phyloP scores from a whole-genome alignment of 1,140 invertebrate species.

The Orius laevigatus region DNA sequence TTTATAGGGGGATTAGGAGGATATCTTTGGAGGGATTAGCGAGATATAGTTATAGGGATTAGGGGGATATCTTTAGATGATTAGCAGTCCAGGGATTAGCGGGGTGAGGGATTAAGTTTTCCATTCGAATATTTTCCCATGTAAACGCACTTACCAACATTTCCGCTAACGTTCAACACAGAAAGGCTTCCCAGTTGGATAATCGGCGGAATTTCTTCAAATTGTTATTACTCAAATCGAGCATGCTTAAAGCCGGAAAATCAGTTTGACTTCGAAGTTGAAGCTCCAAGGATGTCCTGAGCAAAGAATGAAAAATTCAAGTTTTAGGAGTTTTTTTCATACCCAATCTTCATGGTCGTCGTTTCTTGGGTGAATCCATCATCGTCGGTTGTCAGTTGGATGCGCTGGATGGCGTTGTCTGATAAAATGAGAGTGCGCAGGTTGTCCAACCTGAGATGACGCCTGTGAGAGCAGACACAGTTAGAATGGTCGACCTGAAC shows the following conservation, averaged over 20 bases:
- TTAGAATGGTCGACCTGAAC: conserved; percentile 53
- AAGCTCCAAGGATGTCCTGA: conserved; percentile 23
- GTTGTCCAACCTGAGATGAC: conserved; percentile 65
- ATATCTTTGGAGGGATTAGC: too few species aligned
- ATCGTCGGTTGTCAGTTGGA: conserved; percentile 64
- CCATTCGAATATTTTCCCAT: too few species aligned
- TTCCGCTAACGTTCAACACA: conserved; percentile 85
- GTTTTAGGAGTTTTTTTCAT: neutral
- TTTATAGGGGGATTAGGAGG: too few species aligned
- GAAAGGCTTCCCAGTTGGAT: conserved; percentile 76
- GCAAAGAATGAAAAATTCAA: conserved; percentile 10
- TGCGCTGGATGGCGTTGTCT: conserved; percentile 63
- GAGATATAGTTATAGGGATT: too few species aligned
- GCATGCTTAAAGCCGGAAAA: conserved; percentile 91
- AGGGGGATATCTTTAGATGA: too few species aligned
- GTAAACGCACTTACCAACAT: conserved; percentile 48
- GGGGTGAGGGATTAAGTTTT: too few species aligned
- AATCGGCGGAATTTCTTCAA: conserved; percentile 61
- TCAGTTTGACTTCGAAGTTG: conserved; percentile 42
- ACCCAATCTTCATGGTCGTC: conserved; percentile 38
- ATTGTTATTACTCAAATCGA: conserved; percentile 84
- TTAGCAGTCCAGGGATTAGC: too few species aligned
- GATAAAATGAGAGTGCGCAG: conserved; percentile 67
- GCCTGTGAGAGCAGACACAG: conserved; percentile 63
- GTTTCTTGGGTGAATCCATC: conserved; percentile 30